A percentile compares a stretch with the other conserved stretches of the same genome.
phyloP scores from a whole-genome alignment of 2,797 vertebrate species.

The Lacerta agilis region DNA sequence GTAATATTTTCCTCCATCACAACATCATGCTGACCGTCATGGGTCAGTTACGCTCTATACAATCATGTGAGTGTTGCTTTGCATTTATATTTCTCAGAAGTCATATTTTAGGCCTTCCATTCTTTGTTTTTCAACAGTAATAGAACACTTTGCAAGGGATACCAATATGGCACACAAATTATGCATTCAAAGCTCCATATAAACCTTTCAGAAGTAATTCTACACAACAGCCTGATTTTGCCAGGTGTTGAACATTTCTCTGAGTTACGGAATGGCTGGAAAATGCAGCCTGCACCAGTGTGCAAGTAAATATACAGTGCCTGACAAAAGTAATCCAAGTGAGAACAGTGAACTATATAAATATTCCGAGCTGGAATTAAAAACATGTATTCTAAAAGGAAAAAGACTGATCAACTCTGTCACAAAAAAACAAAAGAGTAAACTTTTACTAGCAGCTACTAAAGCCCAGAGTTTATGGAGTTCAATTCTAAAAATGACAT shows the following conservation, averaged over 20 bases:
- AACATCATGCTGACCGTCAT: slow-evolving; percentile 62
- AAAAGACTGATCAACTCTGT: not conserved
- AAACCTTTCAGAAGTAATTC: not conserved
- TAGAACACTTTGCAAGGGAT: slow-evolving; percentile 12
- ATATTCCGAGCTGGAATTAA: not conserved
- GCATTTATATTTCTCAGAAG: slow-evolving; percentile 56
- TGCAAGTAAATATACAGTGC: not conserved
- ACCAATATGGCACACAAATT: slow-evolving; percentile 46
- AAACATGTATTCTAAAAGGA: not conserved
- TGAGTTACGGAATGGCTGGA: not conserved
- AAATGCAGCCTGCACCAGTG: not conserved
- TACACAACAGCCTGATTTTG: not conserved
- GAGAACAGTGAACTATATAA: not conserved
- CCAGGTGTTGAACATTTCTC: not conserved
- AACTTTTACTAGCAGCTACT: not conserved
- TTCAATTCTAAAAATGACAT: not conserved
- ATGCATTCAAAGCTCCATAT: slow-evolving; percentile 1
- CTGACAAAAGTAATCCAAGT: not conserved
- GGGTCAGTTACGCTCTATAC: slow-evolving; percentile 59
- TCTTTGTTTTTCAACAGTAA: slow-evolving; percentile 35
- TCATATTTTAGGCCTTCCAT: slow-evolving; percentile 41
- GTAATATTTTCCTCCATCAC: slow-evolving; percentile 58
- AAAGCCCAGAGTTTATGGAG: not conserved
- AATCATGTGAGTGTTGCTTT: slow-evolving; percentile 36
- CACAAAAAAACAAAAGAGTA: not conserved